Evolutionary conservation across 2,797 vertebrate genomes (phyloP).

Genomic region (Phyllotis vaccarum): DNA sequence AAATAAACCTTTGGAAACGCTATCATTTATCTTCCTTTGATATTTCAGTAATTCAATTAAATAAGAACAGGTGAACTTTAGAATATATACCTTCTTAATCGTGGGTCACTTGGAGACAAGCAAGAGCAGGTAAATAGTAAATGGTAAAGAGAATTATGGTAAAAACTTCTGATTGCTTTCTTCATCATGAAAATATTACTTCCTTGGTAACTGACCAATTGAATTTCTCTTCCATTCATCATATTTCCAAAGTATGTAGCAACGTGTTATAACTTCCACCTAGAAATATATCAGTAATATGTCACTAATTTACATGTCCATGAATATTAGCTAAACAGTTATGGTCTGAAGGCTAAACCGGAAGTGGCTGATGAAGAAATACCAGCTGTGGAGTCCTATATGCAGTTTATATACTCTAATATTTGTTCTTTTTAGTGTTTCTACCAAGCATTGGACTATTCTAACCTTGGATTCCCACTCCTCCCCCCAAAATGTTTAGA

Average conservation of each 20-base stretch:
- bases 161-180: slow-evolving; percentile 50
- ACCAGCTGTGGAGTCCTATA: slow-evolving; percentile 13
- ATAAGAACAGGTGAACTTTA: not conserved
- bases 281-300: not conserved
- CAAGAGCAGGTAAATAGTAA: slow-evolving; percentile 4
- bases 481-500: slow-evolving; percentile 68
- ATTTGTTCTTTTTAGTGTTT: slow-evolving; percentile 64
- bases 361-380: not conserved
- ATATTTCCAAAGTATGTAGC: slow-evolving; percentile 62
- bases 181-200: slow-evolving; percentile 69
- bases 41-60: slow-evolving; percentile 38
- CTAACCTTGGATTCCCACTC: slow-evolving; percentile 37
- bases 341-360: not conserved
- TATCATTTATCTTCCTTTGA: not conserved
- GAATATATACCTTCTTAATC: not conserved
- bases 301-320: slow-evolving; percentile 12
- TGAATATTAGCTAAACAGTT: slow-evolving; percentile 40
- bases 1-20: slow-evolving; percentile 46
- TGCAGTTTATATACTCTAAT: slow-evolving; percentile 40
- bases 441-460: slow-evolving; percentile 71
- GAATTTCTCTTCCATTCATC: slow-evolving; percentile 58
- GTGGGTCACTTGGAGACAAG: not conserved
- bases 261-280: slow-evolving; percentile 56
- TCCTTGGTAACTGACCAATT: slow-evolving; percentile 72
- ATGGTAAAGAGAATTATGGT: not conserved